Percentiles rank a stretch among this genome's conserved stretches.
Conservation (phyloP, 2,888 invertebrate genomes). For the Microplitis deprimator region DNA sequence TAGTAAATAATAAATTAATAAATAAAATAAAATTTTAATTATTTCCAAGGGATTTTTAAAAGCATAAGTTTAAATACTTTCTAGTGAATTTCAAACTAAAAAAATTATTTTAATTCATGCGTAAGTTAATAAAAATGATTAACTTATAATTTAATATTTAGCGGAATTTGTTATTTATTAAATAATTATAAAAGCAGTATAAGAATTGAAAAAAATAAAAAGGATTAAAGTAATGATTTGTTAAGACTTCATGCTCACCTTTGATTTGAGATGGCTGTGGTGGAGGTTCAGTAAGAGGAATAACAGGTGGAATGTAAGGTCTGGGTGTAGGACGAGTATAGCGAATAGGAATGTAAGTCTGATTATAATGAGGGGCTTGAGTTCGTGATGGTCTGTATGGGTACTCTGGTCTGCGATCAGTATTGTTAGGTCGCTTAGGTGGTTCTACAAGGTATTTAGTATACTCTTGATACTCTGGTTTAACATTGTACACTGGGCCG, state of each 20-base stretch:
- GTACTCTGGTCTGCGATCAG: constrained; percentile 63
- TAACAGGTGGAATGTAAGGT: constrained; percentile 58
- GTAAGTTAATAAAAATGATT: not conserved
- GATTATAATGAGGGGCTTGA: constrained; percentile 56
- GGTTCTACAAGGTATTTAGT: constrained; percentile 77
- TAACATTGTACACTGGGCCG: constrained; percentile 77
- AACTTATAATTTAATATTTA: not conserved
- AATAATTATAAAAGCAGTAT: constrained; percentile 24
- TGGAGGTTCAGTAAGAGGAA: constrained; percentile 56
- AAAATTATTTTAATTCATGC: not conserved
- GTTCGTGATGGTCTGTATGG: constrained; percentile 63
- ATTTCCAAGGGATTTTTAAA: constrained; percentile 5
- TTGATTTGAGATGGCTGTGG: constrained; percentile 48
- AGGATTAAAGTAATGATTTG: constrained; percentile 15
- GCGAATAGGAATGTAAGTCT: constrained; percentile 68
- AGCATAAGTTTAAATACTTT: too few species aligned
- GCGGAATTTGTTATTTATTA: not conserved
- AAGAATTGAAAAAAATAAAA: constrained; percentile 26
- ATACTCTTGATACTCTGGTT: constrained; percentile 75
- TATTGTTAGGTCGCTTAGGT: constrained; percentile 66
- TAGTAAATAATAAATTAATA: constrained; percentile 1
- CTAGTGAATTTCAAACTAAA: not conserved
- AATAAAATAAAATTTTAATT: constrained; percentile 5
- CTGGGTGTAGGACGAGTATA: constrained; percentile 58
- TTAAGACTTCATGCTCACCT: constrained; percentile 60